These are phyloP conservation scores for Musca domestica DNA, from an alignment of 1,140 invertebrate species.

Conservation along the genomic window DNA sequence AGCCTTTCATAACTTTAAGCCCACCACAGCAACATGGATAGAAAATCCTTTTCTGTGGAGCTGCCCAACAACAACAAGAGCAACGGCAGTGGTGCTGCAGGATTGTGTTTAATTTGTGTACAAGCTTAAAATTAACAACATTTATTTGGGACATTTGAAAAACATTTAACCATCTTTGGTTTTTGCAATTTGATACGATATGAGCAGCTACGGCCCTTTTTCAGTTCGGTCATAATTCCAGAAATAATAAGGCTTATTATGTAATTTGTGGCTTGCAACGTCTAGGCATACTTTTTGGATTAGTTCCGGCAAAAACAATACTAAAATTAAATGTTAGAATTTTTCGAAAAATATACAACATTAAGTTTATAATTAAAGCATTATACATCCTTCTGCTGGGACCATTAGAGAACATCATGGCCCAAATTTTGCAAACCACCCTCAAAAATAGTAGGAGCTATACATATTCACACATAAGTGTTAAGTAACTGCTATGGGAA, in stretches of 20 bases:
- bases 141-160: not conserved
- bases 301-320: too few species aligned
- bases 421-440: not conserved
- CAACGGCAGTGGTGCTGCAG: too few species aligned
- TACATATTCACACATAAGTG: slow-evolving; percentile 11
- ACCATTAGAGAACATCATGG: too few species aligned
- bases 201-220: too few species aligned
- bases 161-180: not conserved
- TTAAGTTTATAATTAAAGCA: too few species aligned
- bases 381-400: too few species aligned
- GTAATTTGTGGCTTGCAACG: slow-evolving; percentile 1
- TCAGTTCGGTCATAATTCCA: not conserved
- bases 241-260: slow-evolving; percentile 7
- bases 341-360: too few species aligned
- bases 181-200: not conserved
- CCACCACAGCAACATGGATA: not conserved
- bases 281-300: too few species aligned
- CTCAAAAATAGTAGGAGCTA: not conserved
- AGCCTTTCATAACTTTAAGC: not conserved
- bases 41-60: too few species aligned
- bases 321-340: too few species aligned
- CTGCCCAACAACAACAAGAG: too few species aligned
- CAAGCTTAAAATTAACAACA: not conserved
- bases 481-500: slow-evolving; percentile 9
- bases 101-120: too few species aligned